Base-by-base conservation (phyloP, 2,888 invertebrate genomes). In the Brachynemurus nebulosus region DNA sequence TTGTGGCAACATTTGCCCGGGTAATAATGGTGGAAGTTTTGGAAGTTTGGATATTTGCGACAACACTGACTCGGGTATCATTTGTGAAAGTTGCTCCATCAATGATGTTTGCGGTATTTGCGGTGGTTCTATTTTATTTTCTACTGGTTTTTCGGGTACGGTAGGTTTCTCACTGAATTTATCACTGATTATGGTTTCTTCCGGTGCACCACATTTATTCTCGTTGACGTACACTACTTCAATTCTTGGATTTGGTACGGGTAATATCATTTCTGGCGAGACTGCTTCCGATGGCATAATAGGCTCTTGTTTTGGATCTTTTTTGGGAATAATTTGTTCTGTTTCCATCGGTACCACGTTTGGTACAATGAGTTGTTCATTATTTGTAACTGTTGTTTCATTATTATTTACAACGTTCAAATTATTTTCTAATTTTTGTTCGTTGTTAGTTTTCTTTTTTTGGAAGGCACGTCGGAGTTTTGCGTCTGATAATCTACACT, bases 401-500 rank as follows among this genome's bases (percentile, higher is more conserved):
- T 21, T 16, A 16, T 23, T 21, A 30, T 30, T 30, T 30, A 14
- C n/a, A 14, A 30, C 14, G 30, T 30, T 30, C 3, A 36, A n/a
- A 16, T 12, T n/a, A 16, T 36, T 17, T 6, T 17, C 17, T 36
- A 11, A 14, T 2, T 11, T 18, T 4, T 12, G 12, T 37, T 37
- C 37, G 20, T 37, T 18, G 11, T 20, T 37, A 12, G 18, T 14
- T n/a, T 19, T n/a, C 4, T 19, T 21, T 12, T 20, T 37, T 37
- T 16, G 20, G n/a, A 37, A 17, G 5, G 20, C 37, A 2, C 30
- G 36, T 7, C 38, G 38, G 11, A 44, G 25, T 23, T 37, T 44
- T 25, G 20, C 4, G 8, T 44, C 44, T 4, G 44, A 21, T 18
- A 14, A 17, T 17, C 34, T 25, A 19, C 44, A 44, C 25, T 44